Base-by-base conservation (phyloP, 2,797 vertebrate genomes). In the Molothrus aeneus region DNA sequence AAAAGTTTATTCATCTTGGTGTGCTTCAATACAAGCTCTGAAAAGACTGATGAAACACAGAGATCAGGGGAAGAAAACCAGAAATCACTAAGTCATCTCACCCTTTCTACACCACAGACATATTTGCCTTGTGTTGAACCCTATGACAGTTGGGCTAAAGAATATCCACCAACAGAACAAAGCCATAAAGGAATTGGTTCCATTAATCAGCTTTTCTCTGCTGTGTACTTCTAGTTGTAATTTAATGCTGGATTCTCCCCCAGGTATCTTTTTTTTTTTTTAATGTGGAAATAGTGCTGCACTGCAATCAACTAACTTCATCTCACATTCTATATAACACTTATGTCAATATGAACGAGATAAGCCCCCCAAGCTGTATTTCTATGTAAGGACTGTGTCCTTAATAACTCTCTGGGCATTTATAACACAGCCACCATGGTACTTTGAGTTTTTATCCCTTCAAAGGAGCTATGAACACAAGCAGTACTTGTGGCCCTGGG, bases 291-390 rank as follows among this genome's bases (percentile, higher is more conserved):
- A 45, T 42, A 63, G 3, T 59, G 60, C 66, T 66, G 54, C 8
- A 28, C 50, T 59, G 50, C 13, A 13, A 82, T 38, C 4, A 4
- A 28, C 11, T n/a, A 74, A n/a, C 17, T 54, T 64, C 25, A 36
- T 36, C 13, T 50, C 51, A 60, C 42, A 13, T 66, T 61, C 36
- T 11, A 13, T 7, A 5, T 2, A 78, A 53, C 17, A 53, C 6
- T 47, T n/a, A 20, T 1, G 24, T 36, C 2, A 8, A 13, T 11
- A 45, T 10, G n/a, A 93, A 60, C 0, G 0, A 53, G 32, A 17
- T 26, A 66, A 95, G 28, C 11, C 22, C 20, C 26, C 22, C 10
- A 50, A 29, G 5, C 24, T 17, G 0, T 42, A 22, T 51, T 60
- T 36, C 57, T 50, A 22, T 51, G 8, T 15, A 59, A 82, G 48